A percentile compares a stretch with the other conserved stretches of the same genome.
phyloP scores from a whole-genome alignment of 2,113 vertebrate genomes.

The Hemicordylus capensis region DNA sequence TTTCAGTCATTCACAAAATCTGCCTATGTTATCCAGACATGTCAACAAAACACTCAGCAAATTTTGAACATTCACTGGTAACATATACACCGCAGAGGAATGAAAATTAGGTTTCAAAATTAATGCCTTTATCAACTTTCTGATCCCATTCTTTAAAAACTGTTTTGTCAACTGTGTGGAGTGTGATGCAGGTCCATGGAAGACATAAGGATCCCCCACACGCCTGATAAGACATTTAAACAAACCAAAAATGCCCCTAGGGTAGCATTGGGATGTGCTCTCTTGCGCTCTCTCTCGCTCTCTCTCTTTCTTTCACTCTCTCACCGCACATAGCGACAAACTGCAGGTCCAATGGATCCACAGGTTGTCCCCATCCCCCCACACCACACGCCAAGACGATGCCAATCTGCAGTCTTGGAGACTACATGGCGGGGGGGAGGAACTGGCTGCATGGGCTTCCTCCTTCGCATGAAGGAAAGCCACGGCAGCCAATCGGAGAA shows the following conservation, averaged over 20 bases:
- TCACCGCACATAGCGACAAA: too few species aligned
- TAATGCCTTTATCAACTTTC: not conserved
- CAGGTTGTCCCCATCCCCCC: too few species aligned
- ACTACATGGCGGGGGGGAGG: too few species aligned
- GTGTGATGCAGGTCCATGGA: not conserved
- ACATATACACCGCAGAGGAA: not conserved
- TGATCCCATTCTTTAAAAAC: not conserved
- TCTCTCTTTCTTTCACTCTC: too few species aligned
- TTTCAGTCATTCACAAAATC: not conserved
- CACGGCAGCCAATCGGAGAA: too few species aligned
- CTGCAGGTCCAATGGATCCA: too few species aligned
- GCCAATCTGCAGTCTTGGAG: too few species aligned
- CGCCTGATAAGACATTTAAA: not conserved
- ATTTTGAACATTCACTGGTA: not conserved
- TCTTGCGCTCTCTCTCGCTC: too few species aligned
- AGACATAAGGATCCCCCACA: too few species aligned
- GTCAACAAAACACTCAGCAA: not conserved
- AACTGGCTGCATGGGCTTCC: too few species aligned
- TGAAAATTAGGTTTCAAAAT: not conserved
- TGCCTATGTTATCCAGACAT: not conserved
- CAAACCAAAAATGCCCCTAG: not conserved
- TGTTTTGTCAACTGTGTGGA: not conserved
- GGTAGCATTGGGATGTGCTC: not conserved
- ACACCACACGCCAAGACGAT: too few species aligned
- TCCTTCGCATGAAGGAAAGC: too few species aligned